Evolutionary conservation across 2,113 vertebrate species (phyloP).

Genomic region (Corythoichthys haematopterus): DNA sequence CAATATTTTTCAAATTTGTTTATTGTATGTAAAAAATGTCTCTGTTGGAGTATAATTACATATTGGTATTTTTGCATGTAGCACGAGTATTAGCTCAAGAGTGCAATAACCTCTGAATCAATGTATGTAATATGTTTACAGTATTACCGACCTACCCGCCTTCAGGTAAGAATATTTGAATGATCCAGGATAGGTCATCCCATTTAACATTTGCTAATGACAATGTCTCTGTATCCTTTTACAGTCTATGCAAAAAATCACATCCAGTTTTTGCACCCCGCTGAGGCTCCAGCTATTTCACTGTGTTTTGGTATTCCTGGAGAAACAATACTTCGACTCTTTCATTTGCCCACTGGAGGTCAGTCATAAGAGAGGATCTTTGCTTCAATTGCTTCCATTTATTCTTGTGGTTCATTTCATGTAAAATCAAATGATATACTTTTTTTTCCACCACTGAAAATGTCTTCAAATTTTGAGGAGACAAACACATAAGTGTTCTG

Average conservation of each 20-base stretch:
- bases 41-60: no score
- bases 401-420: neutral
- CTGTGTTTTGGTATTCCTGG: constrained; percentile 60
- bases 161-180: neutral
- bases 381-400: neutral
- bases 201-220: neutral
- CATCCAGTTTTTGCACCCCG: constrained; percentile 53
- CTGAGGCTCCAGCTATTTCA: constrained; percentile 32
- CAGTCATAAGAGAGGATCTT: constrained; percentile 21
- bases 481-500: no score
- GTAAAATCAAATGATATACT: neutral
- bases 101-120: no score
- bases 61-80: no score
- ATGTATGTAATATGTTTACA: no score
- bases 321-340: constrained; percentile 37
- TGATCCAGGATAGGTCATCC: neutral
- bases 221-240: constrained; percentile 6
- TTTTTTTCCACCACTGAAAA: neutral
- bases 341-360: constrained; percentile 54
- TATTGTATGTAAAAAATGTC: no score
- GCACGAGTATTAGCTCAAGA: no score
- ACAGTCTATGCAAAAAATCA: constrained; percentile 8
- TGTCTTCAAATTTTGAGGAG: neutral
- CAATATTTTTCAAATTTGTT: no score
- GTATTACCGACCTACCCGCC: no score